Base-by-base conservation (phyloP, 2,888 invertebrate species). In the Disparrhopalites patrizii region DNA sequence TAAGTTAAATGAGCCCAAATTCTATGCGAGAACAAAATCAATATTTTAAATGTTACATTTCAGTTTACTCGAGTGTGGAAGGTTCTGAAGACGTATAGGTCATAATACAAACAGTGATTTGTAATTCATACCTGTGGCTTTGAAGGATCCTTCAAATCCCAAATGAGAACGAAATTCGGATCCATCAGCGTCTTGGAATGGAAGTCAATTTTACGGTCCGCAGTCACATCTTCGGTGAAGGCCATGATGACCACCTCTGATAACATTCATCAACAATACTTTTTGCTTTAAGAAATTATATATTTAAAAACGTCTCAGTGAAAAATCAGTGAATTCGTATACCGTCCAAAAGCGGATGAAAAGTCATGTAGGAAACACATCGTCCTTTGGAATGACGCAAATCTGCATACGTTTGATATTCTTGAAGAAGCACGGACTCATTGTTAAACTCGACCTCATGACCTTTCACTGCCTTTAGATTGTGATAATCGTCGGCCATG, bases 271-370 rank as follows among this genome's bases (percentile, higher is more conserved):
- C 28, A 55, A 13, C 36, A 57, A 36, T 13, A 57, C 36, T 31
- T 8, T n/a, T 8, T 25, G 31, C 31, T 27, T n/a, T 5, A 30
- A 10, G 55, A 43, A 10, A 43, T n/a, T 43, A 43, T 15, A 10
- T 18, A 20, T 36, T 36, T 36, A 20, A 47, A 47, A 47, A 47
- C n/a, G 10, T 23, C 10, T 47, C 7, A 43, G 5, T 18, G 20
- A 43, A 43, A 43, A 18, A 43, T 43, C 5, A 43, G 15, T 43
- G n/a, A n/a, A n/a, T n/a, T n/a, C n/a, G 8, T 20, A 10, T 43
- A 72, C 74, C 73, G 50, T 75, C 73, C 15, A 75, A 54, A n/a
- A 68, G 62, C 2, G 73, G 75, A 57, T 75, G 73, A 55, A 75
- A 75, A 15, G 54, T 68, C 70, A 75, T 70, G 47, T 52, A 62